Conservation (phyloP, 2,888 invertebrate genomes). For the Acleris holmiana region DNA sequence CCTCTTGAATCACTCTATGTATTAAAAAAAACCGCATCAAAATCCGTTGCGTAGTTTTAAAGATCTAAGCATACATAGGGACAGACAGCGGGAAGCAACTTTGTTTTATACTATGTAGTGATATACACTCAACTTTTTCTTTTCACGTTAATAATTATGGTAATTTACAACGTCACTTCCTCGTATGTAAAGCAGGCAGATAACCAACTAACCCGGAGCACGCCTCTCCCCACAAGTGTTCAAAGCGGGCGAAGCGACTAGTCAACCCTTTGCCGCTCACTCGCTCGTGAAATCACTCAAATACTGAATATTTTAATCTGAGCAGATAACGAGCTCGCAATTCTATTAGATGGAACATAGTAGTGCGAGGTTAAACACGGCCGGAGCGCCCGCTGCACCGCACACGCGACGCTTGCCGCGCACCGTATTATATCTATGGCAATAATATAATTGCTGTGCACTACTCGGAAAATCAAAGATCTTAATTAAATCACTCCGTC, state of each 20-base stretch:
- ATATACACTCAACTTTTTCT: neutral
- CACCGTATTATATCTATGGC: conserved; percentile 3
- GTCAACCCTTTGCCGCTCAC: conserved; percentile 84
- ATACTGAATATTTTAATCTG: conserved; percentile 85
- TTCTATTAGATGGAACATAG: conserved; percentile 83
- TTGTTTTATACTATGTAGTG: too few species aligned
- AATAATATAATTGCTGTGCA: conserved; percentile 20
- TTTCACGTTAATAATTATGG: conserved; percentile 49
- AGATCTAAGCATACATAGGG: too few species aligned
- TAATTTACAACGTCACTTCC: conserved; percentile 59
- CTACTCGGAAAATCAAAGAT: conserved; percentile 28
- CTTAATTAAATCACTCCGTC: conserved; percentile 21
- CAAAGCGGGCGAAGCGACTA: conserved; percentile 82
- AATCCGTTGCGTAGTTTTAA: too few species aligned
- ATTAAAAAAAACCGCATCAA: too few species aligned
- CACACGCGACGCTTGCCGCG: conserved; percentile 6
- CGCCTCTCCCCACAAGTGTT: conserved; percentile 77
- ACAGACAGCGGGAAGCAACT: too few species aligned
- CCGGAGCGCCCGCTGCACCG: conserved; percentile 45
- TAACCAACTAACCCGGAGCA: conserved; percentile 56
- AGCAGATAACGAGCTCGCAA: conserved; percentile 84
- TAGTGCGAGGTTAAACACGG: conserved; percentile 76
- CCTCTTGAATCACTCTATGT: too few species aligned
- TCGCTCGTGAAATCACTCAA: conserved; percentile 85
- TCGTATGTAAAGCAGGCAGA: conserved; percentile 68